These are phyloP conservation scores for Pyrochroa serraticornis DNA, from an alignment of 2,888 invertebrate species.

Conservation along the genomic window DNA sequence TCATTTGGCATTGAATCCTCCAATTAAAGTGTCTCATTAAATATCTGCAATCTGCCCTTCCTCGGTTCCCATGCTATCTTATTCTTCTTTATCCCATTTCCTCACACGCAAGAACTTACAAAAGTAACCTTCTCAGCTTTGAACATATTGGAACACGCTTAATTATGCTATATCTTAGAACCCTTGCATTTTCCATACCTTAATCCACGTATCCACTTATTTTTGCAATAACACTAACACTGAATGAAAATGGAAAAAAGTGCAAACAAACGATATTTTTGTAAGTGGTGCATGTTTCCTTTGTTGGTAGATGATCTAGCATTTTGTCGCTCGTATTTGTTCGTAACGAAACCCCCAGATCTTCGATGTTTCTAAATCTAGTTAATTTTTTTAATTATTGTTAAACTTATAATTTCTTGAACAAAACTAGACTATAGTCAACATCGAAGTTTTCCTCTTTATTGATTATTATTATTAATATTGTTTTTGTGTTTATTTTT, in stretches of 20 bases:
- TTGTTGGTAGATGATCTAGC: background rate
- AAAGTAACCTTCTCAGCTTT: too few relatives aligned
- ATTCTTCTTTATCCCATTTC: conserved; percentile 14
- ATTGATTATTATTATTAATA: conserved; percentile 14
- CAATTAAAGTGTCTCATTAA: conserved; percentile 51
- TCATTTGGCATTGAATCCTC: conserved; percentile 55
- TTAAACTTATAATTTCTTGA: too few relatives aligned
- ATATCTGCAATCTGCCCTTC: conserved; percentile 52
- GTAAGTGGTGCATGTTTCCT: background rate
- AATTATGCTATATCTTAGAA: background rate
- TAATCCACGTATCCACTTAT: too few relatives aligned
- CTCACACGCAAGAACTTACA: background rate
- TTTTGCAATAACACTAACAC: too few relatives aligned
- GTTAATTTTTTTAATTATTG: too few relatives aligned
- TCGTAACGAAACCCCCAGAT: background rate
- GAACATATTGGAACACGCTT: background rate
- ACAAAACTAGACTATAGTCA: background rate
- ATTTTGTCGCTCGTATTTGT: conserved; percentile 1
- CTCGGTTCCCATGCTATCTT: conserved; percentile 47
- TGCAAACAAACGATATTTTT: background rate
- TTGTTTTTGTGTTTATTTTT: conserved; percentile 40
- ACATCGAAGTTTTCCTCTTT: background rate
- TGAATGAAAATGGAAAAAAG: too few relatives aligned
- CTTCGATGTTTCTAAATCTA: background rate
- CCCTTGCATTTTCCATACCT: too few relatives aligned